Base-by-base conservation (phyloP, 2,113 vertebrate genomes). In the Speoplatyrhinus poulsoni region DNA sequence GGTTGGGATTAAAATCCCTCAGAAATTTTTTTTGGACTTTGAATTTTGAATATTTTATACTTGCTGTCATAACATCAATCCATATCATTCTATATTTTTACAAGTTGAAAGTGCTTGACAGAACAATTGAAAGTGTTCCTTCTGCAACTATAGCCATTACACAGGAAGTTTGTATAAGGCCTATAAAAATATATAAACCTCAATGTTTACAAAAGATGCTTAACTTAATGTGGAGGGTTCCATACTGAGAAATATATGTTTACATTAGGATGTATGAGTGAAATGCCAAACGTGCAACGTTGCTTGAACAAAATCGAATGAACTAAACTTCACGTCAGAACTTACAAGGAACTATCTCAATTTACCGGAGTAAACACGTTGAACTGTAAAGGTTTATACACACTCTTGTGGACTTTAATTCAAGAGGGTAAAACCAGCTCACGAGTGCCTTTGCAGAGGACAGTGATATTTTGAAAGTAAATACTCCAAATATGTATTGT, bases 181-280 rank as follows among this genome's bases (percentile, higher is more conserved):
- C 83, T 75, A 69, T 46, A 77, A 69, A 60, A 69, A 75, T 54
- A 58, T 53, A 67, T 11, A 56, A 56, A 85, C 79, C 86, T 85
- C 87, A 74, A 72, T 86, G 87, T 92, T 91, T 91, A 90, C 88
- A 87, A 46, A 72, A 66, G 81, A 85, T 90, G 82, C 87, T 87
- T 17, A 62, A 17, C 87, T 87, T 17, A 62, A 17, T 15, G 9
- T 60, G 69, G 78, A 55, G 57, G 81, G 67, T 76, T 66, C 48
- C 65, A 67, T 13, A 7, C 53, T 32, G 54, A 72, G 72, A 83
- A 41, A 76, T 32, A 62, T 17, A 68, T 82, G 88, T 91, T 92
- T 89, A 86, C 85, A 84, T 74, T 19, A 41, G 52, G 61, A 63
- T 61, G 67, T 82, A 12, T 33, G 70, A 60, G 57, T 70, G 65